Evolutionary conservation across 2,797 vertebrate species (phyloP).

Genomic region (Sparus aurata): DNA sequence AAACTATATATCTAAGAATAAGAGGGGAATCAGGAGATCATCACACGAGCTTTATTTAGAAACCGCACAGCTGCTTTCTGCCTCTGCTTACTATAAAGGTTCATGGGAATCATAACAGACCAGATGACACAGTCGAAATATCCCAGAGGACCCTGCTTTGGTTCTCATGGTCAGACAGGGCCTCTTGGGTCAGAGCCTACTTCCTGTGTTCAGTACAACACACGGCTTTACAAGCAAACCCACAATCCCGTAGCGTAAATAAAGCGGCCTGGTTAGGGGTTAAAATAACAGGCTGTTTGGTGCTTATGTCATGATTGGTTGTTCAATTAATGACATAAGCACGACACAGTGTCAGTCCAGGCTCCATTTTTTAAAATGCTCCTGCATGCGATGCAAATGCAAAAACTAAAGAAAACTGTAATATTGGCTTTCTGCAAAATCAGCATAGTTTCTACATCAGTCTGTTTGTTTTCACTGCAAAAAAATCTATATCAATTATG

Average conservation of each 20-base stretch:
- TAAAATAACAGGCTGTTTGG: neutral
- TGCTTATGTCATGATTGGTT: conserved; percentile 1
- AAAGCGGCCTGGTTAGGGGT: conserved; percentile 37
- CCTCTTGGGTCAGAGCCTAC: conserved; percentile 74
- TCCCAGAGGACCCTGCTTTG: conserved; percentile 76
- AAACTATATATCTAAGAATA: too few species aligned
- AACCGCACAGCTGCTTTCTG: conserved; percentile 59
- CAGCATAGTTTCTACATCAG: neutral
- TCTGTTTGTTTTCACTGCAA: neutral
- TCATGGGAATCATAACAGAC: conserved; percentile 83
- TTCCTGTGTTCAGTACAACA: conserved; percentile 75
- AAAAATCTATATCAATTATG: conserved; percentile 16
- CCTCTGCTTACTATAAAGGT: conserved; percentile 60
- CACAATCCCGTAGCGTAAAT: conserved; percentile 61
- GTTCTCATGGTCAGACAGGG: conserved; percentile 81
- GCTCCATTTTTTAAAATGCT: neutral
- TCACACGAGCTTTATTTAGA: conserved; percentile 58
- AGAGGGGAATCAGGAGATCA: conserved; percentile 24
- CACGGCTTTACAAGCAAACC: conserved; percentile 69
- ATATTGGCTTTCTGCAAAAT: neutral
- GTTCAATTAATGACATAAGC: neutral
- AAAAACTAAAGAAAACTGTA: neutral
- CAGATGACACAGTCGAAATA: conserved; percentile 67
- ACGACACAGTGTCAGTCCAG: neutral
- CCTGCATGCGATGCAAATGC: neutral